phyloP scores from a whole-genome alignment of 2,797 vertebrate species.

The Acanthiza pusilla region DNA sequence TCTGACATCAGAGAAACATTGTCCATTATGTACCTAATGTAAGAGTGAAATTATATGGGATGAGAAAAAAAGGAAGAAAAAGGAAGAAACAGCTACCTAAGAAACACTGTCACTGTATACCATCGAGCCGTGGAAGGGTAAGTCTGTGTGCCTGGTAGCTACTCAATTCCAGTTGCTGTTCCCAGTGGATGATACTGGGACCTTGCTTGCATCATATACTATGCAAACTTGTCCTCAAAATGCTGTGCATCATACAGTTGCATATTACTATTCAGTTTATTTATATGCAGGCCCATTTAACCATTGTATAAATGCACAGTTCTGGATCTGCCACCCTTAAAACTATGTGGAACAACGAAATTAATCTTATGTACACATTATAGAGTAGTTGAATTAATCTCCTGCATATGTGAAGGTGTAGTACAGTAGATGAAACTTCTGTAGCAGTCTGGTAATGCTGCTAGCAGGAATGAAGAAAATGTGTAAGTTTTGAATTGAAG shows the following conservation, averaged over 20 bases:
- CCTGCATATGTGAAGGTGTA: neutral
- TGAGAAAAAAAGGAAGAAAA: neutral
- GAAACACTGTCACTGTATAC: neutral
- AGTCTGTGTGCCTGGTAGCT: neutral
- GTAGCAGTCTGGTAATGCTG: neutral
- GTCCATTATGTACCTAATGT: conserved; percentile 3
- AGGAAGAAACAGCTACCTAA: neutral
- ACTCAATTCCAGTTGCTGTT: neutral
- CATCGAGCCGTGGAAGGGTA: neutral
- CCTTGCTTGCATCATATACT: conserved; percentile 13
- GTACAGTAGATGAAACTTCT: neutral
- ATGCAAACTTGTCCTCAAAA: conserved; percentile 10
- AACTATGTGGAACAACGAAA: neutral
- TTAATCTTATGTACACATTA: neutral
- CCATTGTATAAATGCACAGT: conserved; percentile 20
- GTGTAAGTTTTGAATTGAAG: neutral
- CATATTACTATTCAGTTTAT: neutral
- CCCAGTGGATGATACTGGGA: conserved; percentile 3
- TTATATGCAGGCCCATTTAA: neutral
- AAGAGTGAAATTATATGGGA: neutral
- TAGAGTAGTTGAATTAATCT: neutral
- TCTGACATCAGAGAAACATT: conserved; percentile 16
- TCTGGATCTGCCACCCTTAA: conserved; percentile 2
- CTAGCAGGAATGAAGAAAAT: neutral
- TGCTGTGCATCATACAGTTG: neutral